Percentiles rank a stretch among this genome's conserved stretches.
Evolutionary conservation across 2,113 vertebrate species (phyloP).

Genomic region (Cervus canadensis): DNA sequence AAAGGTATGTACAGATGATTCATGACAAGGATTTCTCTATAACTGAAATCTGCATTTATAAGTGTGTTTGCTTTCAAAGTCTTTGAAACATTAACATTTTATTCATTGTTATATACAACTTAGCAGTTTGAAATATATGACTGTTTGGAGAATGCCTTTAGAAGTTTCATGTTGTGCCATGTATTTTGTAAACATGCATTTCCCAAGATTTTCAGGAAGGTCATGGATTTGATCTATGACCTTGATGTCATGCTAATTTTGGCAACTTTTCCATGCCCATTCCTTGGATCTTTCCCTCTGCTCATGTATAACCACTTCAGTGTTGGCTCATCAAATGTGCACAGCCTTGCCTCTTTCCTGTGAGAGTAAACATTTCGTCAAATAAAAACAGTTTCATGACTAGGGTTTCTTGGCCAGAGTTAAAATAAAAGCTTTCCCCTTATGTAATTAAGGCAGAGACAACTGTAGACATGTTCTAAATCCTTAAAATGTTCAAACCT

Average conservation of each 20-base stretch:
- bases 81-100: slow-evolving; percentile 66
- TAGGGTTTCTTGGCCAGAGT: slow-evolving; percentile 68
- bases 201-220: slow-evolving; percentile 66
- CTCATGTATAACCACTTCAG: slow-evolving; percentile 61
- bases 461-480: slow-evolving; percentile 59
- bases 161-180: slow-evolving; percentile 62
- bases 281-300: slow-evolving; percentile 57
- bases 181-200: slow-evolving; percentile 70
- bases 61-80: slow-evolving; percentile 60
- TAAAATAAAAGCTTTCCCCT: slow-evolving; percentile 70
- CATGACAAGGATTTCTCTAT: slow-evolving; percentile 24
- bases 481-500: slow-evolving; percentile 57
- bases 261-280: slow-evolving; percentile 40
- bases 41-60: slow-evolving; percentile 60
- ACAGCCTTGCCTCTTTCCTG: slow-evolving; percentile 45
- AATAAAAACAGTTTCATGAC: slow-evolving; percentile 72
- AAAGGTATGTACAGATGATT: slow-evolving; percentile 56
- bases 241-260: slow-evolving; percentile 55
- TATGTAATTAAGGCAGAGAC: slow-evolving; percentile 65
- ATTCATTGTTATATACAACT: slow-evolving; percentile 54
- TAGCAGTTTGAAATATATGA: slow-evolving; percentile 44
- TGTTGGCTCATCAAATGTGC: slow-evolving; percentile 43
- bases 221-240: slow-evolving; percentile 61
- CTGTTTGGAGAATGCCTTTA: slow-evolving; percentile 60
- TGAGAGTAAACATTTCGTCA: slow-evolving; percentile 70